Evolutionary conservation across 2,888 invertebrate species (phyloP).

Genomic region (Craniophora ligustri): DNA sequence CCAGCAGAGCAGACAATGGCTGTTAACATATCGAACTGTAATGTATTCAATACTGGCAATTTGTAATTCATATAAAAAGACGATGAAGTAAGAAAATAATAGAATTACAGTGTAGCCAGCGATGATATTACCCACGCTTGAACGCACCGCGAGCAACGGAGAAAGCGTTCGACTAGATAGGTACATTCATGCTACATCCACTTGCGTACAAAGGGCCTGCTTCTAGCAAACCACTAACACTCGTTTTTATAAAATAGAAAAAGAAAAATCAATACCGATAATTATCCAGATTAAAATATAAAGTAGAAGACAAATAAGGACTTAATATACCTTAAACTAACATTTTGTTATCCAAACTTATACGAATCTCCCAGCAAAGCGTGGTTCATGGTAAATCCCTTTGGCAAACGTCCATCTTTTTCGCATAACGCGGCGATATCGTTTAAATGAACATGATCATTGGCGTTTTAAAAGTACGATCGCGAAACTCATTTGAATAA

Average conservation of each 20-base stretch:
- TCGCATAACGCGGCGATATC: constrained; percentile 58
- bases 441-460: constrained; percentile 65
- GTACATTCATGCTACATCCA: constrained; percentile 21
- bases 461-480: constrained; percentile 58
- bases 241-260: background rate
- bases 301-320: constrained; percentile 7
- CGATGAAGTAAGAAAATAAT: constrained; percentile 68
- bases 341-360: constrained; percentile 47
- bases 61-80: constrained; percentile 59
- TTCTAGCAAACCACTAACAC: constrained; percentile 3
- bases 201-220: constrained; percentile 25
- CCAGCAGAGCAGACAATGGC: no score
- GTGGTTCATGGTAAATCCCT: constrained; percentile 61
- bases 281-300: no score
- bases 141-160: constrained; percentile 69
- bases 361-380: constrained; percentile 53
- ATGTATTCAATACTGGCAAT: constrained; percentile 29
- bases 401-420: constrained; percentile 67
- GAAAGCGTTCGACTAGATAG: constrained; percentile 67
- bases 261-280: background rate
- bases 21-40: no score
- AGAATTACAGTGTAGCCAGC: constrained; percentile 64
- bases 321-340: constrained; percentile 38
- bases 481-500: constrained; percentile 49
- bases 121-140: constrained; percentile 72